Percentiles rank a stretch among this genome's conserved stretches.
Evolutionary conservation across 2,113 vertebrate species (phyloP).

Genomic region (Sander lucioperca): DNA sequence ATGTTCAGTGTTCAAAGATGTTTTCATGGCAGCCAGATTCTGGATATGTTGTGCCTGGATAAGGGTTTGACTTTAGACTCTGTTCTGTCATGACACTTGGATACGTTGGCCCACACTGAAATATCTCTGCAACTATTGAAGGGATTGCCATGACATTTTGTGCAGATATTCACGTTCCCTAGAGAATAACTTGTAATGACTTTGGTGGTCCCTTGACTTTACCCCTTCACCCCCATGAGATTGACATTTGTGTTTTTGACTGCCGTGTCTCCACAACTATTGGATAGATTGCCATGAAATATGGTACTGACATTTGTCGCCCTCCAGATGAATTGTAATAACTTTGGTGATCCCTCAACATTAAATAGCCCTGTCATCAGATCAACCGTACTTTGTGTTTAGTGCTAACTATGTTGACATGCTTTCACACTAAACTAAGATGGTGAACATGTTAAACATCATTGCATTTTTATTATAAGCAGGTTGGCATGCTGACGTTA

Average conservation of each 20-base stretch:
- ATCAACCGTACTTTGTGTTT: too few relatives aligned
- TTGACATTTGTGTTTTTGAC: neutral
- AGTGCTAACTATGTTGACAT: too few relatives aligned
- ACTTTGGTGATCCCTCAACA: neutral
- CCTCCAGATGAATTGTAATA: neutral
- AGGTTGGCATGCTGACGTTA: too few relatives aligned
- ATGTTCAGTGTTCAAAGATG: conserved; percentile 4
- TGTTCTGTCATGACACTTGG: neutral
- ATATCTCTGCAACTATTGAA: neutral
- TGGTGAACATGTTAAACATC: neutral
- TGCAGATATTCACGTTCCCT: too few relatives aligned
- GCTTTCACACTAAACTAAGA: too few relatives aligned
- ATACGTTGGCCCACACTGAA: neutral
- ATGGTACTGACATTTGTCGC: neutral
- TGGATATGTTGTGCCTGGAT: conserved; percentile 14
- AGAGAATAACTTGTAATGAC: neutral
- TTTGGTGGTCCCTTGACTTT: neutral
- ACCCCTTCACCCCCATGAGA: neutral
- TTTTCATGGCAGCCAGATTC: conserved; percentile 37
- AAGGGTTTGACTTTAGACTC: neutral
- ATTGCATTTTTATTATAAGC: neutral
- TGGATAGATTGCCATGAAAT: neutral
- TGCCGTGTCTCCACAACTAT: too few relatives aligned
- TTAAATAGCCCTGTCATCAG: neutral
- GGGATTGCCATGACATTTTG: neutral